Evolutionary conservation across 2,888 invertebrate species (phyloP), one percentile per base, ranked within the genome.

Genomic region (Mesorhabditis spiculigera): DNA sequence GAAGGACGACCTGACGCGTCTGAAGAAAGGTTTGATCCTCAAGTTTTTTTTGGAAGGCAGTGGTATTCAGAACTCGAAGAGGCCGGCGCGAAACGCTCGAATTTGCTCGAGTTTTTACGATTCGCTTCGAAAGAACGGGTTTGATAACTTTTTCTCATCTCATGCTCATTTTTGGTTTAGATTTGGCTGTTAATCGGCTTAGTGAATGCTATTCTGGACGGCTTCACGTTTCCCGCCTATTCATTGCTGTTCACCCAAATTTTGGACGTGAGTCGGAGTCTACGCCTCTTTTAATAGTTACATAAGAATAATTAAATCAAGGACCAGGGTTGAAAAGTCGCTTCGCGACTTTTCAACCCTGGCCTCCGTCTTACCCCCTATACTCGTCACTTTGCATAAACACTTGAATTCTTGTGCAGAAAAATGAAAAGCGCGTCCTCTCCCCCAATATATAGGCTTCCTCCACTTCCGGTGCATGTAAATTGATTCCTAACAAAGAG

Each of bases 191-290:
- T 84, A 6, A 65, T 86, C 5, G 88, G 87, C 10, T 83, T 86
- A 67, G 69, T 87, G 10, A 82, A 81, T 4, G 81, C 85, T 8
- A 64, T 86, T 5, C 71, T 87, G 13, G 86, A 86, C 72, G 88
- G 88, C 43, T 86, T 85, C 63, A 80, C 87, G 10, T 87, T 87
- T 79, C 88, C 88, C 4, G 83, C 86, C 4, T 88, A 88, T 80
- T 87, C 88, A 43, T 82, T 88, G 63, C 87, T 88, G 75, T 86
- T 86, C 78, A 80, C 81, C 65, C 77, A 83, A 67, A 82, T 86
- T 43, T 81, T 86, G 66, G 68, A 75, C 66, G 83, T 83, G 62
- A 66, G 70, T 68, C 1, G 2, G 8, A 41, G 5, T 66, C n/a
- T 6, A 65, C n/a, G 42, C 43, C 8, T 65, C 43, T 43, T 8